A percentile compares a stretch with the other conserved stretches of the same genome.
phyloP scores from a whole-genome alignment of 1,140 invertebrate species.

The Ceratosolen fusciceps region DNA sequence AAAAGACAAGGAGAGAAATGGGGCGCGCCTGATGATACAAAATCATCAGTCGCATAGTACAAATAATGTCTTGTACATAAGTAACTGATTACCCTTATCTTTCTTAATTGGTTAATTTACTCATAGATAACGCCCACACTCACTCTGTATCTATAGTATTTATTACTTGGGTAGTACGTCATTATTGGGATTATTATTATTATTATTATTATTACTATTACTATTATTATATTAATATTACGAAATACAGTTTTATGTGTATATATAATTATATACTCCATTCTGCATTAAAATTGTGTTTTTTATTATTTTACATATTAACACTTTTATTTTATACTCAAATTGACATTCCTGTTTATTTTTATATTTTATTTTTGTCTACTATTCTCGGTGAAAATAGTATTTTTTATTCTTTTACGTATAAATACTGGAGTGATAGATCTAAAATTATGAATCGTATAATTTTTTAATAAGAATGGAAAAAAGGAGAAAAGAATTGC shows the following conservation, averaged over 20 bases:
- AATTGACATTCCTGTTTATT: neutral
- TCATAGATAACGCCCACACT: conserved; percentile 66
- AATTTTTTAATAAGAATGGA: no score
- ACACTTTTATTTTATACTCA: conserved; percentile 23
- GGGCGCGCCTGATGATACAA: conserved; percentile 65
- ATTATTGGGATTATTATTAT: conserved; percentile 72
- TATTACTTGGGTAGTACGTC: conserved; percentile 73
- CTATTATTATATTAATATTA: conserved; percentile 70
- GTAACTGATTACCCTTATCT: conserved; percentile 59
- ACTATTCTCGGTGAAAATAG: no score
- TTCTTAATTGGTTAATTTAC: conserved; percentile 68
- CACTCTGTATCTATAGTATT: conserved; percentile 73
- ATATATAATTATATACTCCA: conserved; percentile 68
- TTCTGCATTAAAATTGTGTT: conserved; percentile 53
- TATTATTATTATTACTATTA: conserved; percentile 70
- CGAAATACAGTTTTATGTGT: conserved; percentile 73
- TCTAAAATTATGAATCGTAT: no score
- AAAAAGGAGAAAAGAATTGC: no score
- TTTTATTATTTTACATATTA: conserved; percentile 21
- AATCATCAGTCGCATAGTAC: conserved; percentile 70
- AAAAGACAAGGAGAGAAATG: conserved; percentile 57
- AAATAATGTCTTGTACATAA: conserved; percentile 72
- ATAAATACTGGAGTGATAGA: no score
- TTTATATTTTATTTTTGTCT: no score
- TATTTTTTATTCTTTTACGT: no score